Evolutionary conservation across 2,113 vertebrate genomes (phyloP).

Genomic region (Corydoras sp.): DNA sequence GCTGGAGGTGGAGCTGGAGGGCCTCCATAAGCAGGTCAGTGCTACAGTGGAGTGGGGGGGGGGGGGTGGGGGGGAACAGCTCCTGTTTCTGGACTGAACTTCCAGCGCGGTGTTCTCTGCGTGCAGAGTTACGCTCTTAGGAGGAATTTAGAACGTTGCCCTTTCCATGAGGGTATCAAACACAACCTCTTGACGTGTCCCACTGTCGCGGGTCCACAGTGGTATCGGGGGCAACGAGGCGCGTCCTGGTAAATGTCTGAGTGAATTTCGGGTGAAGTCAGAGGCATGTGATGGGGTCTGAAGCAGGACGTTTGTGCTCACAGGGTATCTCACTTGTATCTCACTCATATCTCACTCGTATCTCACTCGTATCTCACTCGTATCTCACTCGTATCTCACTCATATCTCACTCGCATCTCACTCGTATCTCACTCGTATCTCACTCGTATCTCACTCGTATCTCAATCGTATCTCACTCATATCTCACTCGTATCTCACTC

Average conservation of each 20-base stretch:
- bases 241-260: slow-evolving; percentile 10
- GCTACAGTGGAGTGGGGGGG: not conserved
- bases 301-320: not conserved
- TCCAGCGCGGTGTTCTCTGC: slow-evolving; percentile 12
- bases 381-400: slow-evolving; percentile 27
- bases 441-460: slow-evolving; percentile 26
- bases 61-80: slow-evolving; percentile 2
- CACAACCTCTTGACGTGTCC: slow-evolving; percentile 13
- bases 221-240: not conserved
- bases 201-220: slow-evolving; percentile 21
- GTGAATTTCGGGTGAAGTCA: slow-evolving; percentile 3
- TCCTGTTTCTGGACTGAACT: slow-evolving; percentile 30
- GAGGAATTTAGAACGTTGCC: slow-evolving; percentile 33
- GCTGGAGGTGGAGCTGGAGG: slow-evolving; percentile 71
- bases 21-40: slow-evolving; percentile 71
- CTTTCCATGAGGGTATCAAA: slow-evolving; percentile 28
- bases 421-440: slow-evolving; percentile 26
- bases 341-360: slow-evolving; percentile 25
- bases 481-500: slow-evolving; percentile 28
- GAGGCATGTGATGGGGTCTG: slow-evolving; percentile 11
- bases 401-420: slow-evolving; percentile 28
- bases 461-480: slow-evolving; percentile 24
- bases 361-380: slow-evolving; percentile 28
- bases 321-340: slow-evolving; percentile 14
- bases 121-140: slow-evolving; percentile 31